A percentile compares a stretch with the other conserved stretches of the same genome.
phyloP scores from a whole-genome alignment of 2,888 invertebrate species.

The Lymantria monacha region DNA sequence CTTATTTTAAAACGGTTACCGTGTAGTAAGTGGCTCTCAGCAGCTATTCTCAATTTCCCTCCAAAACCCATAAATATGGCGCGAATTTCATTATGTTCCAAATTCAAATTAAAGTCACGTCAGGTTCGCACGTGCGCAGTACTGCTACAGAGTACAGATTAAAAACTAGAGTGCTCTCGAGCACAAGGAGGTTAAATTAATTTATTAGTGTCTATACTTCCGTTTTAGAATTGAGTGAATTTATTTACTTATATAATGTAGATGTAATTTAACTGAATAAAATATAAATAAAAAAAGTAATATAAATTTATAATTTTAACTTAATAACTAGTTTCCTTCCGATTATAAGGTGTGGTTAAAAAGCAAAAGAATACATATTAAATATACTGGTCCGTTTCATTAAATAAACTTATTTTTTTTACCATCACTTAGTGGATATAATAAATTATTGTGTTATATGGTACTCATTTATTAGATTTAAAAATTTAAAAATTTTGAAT shows the following conservation, averaged over 20 bases:
- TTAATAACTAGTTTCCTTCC: not conserved
- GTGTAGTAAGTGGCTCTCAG: slow-evolving; percentile 39
- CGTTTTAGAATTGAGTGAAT: slow-evolving; percentile 17
- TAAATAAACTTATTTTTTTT: too few relatives aligned
- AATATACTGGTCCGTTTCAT: too few relatives aligned
- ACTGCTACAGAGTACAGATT: slow-evolving; percentile 50
- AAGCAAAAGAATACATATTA: too few relatives aligned
- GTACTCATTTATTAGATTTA: too few relatives aligned
- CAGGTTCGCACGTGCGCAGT: slow-evolving; percentile 71
- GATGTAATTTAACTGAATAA: slow-evolving; percentile 1
- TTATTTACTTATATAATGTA: slow-evolving; percentile 1
- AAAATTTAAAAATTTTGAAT: too few relatives aligned
- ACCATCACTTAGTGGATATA: too few relatives aligned
- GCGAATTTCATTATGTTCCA: slow-evolving; percentile 73
- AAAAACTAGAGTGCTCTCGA: slow-evolving; percentile 46
- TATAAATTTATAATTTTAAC: not conserved
- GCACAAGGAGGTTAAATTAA: slow-evolving; percentile 33
- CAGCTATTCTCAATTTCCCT: slow-evolving; percentile 61
- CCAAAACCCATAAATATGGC: slow-evolving; percentile 73
- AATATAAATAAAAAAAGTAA: not conserved
- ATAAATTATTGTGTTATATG: too few relatives aligned
- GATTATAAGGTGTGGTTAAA: too few relatives aligned
- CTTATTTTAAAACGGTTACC: slow-evolving; percentile 25
- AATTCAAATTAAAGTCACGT: slow-evolving; percentile 77
- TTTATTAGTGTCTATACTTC: slow-evolving; percentile 31